Conservation (phyloP, 2,888 invertebrate species). For the Craniophora ligustri region DNA sequence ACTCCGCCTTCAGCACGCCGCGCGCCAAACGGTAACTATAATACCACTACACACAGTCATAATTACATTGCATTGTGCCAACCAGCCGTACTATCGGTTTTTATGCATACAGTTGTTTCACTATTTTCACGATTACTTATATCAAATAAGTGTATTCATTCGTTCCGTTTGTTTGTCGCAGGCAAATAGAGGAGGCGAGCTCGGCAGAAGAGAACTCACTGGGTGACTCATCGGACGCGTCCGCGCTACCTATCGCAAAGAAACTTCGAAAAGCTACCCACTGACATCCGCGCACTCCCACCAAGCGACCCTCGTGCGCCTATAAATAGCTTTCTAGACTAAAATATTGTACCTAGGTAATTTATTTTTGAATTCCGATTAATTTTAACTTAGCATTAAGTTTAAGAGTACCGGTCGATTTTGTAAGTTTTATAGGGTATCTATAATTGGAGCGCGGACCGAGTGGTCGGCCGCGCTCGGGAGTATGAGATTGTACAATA, state of each 20-base stretch:
- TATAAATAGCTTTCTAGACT: slow-evolving; percentile 88
- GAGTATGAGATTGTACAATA: slow-evolving; percentile 81
- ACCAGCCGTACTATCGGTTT: slow-evolving; percentile 23
- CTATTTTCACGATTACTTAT: slow-evolving; percentile 18
- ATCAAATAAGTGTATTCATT: slow-evolving; percentile 18
- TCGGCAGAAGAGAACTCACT: slow-evolving; percentile 88
- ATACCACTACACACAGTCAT: slow-evolving; percentile 9
- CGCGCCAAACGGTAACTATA: slow-evolving; percentile 83
- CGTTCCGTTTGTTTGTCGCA: slow-evolving; percentile 55
- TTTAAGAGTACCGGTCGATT: slow-evolving; percentile 86
- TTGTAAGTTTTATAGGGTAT: slow-evolving; percentile 89
- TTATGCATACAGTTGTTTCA: slow-evolving; percentile 42
- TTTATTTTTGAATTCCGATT: slow-evolving; percentile 89
- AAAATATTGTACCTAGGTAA: slow-evolving; percentile 89
- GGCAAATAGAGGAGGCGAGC: slow-evolving; percentile 86
- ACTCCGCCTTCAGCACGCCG: slow-evolving; percentile 85
- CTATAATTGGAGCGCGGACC: slow-evolving; percentile 79
- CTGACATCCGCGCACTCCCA: slow-evolving; percentile 82
- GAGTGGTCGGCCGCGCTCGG: slow-evolving; percentile 71
- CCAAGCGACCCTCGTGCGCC: slow-evolving; percentile 78
- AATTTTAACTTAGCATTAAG: slow-evolving; percentile 88
- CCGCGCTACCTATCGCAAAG: slow-evolving; percentile 79
- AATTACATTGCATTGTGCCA: slow-evolving; percentile 31
- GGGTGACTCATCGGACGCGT: slow-evolving; percentile 77
- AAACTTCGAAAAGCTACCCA: slow-evolving; percentile 84